phyloP scores from a whole-genome alignment of 2,113 vertebrate genomes.

The Oryzias melastigma region DNA sequence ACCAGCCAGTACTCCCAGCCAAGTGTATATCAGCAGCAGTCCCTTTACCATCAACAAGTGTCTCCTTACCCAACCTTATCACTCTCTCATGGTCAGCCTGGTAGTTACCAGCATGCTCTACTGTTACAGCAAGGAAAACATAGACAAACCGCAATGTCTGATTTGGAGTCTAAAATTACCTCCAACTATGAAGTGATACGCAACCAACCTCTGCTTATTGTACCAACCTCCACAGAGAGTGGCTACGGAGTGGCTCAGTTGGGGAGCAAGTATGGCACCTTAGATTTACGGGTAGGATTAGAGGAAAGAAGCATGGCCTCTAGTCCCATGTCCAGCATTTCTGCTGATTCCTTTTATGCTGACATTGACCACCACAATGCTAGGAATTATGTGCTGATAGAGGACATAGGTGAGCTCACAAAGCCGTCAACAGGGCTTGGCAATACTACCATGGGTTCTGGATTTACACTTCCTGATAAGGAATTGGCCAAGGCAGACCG shows the following conservation, averaged over 20 bases:
- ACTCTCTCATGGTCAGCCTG: conserved; percentile 79
- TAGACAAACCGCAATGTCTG: conserved; percentile 84
- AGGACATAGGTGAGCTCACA: conserved; percentile 95
- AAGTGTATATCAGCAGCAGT: conserved; percentile 88
- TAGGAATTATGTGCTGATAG: conserved; percentile 93
- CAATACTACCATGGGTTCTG: conserved; percentile 80
- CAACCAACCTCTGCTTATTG: conserved; percentile 92
- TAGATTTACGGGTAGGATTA: conserved; percentile 92
- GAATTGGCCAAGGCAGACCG: conserved; percentile 92
- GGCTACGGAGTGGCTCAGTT: conserved; percentile 88
- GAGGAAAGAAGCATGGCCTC: conserved; percentile 94
- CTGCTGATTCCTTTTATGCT: conserved; percentile 95
- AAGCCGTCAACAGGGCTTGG: conserved; percentile 86
- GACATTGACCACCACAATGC: conserved; percentile 93
- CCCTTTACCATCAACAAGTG: conserved; percentile 91
- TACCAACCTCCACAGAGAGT: conserved; percentile 88
- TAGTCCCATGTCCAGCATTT: conserved; percentile 96
- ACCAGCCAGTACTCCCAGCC: conserved; percentile 91
- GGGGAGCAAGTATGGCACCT: conserved; percentile 87
- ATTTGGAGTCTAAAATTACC: conserved; percentile 92
- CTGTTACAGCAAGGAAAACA: conserved; percentile 91
- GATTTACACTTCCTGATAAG: conserved; percentile 93
- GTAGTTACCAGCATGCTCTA: conserved; percentile 88
- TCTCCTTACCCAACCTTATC: conserved; percentile 91
- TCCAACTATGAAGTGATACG: conserved; percentile 95